Evolutionary conservation across 2,888 invertebrate genomes (phyloP).

Genomic region (Chloroclystis v-ata): DNA sequence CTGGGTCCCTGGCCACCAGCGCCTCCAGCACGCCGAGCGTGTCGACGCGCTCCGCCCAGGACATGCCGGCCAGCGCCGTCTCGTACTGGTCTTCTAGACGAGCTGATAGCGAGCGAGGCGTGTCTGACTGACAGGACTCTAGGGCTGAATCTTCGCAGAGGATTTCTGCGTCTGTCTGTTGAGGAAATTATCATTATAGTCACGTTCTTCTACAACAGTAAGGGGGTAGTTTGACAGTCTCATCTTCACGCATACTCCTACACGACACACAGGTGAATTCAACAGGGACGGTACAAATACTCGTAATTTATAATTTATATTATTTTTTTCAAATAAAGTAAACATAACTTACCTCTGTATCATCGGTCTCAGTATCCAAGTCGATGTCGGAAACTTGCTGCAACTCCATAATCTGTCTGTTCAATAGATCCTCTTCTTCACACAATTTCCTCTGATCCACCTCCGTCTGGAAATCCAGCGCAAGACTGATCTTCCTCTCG

Average conservation of each 20-base stretch:
- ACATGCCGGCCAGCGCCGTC: slow-evolving; percentile 84
- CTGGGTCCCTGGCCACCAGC: slow-evolving; percentile 92
- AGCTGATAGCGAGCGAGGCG: slow-evolving; percentile 43
- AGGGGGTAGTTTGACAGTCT: no score
- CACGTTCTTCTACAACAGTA: no score
- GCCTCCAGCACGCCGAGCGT: slow-evolving; percentile 87
- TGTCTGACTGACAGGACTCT: slow-evolving; percentile 34
- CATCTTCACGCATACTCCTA: no score
- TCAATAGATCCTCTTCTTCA: slow-evolving; percentile 86
- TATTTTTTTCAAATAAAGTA: no score
- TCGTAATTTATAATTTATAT: no score
- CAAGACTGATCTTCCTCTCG: slow-evolving; percentile 77
- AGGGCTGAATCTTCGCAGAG: slow-evolving; percentile 5
- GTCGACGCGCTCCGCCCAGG: slow-evolving; percentile 92
- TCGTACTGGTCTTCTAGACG: slow-evolving; percentile 83
- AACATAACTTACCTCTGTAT: slow-evolving; percentile 80
- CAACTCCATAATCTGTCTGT: slow-evolving; percentile 86
- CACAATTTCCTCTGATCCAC: slow-evolving; percentile 85
- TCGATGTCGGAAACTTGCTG: slow-evolving; percentile 85
- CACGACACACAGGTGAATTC: no score
- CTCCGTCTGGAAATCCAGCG: slow-evolving; percentile 81
- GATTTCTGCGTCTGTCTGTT: slow-evolving; percentile 80
- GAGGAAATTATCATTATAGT: not conserved
- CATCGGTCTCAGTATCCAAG: slow-evolving; percentile 89
- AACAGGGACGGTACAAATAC: no score